Percentiles rank a stretch among this genome's conserved stretches.
Conservation (phyloP, 35 echinoderm and acorn worm species). For the Acanthaster planci region DNA sequence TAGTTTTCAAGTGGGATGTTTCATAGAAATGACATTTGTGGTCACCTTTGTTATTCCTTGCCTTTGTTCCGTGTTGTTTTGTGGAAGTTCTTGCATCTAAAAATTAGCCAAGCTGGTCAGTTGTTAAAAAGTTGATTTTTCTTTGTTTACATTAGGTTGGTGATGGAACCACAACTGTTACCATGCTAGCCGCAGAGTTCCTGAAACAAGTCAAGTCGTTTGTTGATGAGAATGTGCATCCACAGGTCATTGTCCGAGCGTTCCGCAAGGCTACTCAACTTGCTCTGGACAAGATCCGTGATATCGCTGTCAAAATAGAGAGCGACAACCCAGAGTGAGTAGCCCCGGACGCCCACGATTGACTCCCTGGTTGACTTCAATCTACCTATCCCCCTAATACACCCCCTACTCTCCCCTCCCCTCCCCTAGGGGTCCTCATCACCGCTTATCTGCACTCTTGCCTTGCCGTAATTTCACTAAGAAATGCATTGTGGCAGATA, state of each 20-base stretch:
- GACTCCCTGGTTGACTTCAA: not conserved
- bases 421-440: not conserved
- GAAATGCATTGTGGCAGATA: conserved; percentile 31
- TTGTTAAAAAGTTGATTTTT: too few species aligned
- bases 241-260: conserved; percentile 93
- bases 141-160: conserved; percentile 60
- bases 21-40: too few species aligned
- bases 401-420: not conserved
- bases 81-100: too few species aligned
- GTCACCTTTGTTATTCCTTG: not conserved
- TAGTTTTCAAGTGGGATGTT: too few species aligned
- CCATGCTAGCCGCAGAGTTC: conserved; percentile 92
- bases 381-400: conserved; percentile 1
- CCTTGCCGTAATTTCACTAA: not conserved
- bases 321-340: conserved; percentile 89
- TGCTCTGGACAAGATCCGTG: conserved; percentile 85
- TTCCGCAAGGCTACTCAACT: conserved; percentile 93
- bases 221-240: conserved; percentile 96
- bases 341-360: not conserved
- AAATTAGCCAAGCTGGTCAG: not conserved
- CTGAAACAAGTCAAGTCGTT: conserved; percentile 92
- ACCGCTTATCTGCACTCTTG: not conserved
- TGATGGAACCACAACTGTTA: conserved; percentile 98
- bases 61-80: not conserved
- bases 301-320: conserved; percentile 86